These are phyloP conservation scores for Nebria salina DNA, from an alignment of 2,888 invertebrate genomes.

Conservation along the genomic window DNA sequence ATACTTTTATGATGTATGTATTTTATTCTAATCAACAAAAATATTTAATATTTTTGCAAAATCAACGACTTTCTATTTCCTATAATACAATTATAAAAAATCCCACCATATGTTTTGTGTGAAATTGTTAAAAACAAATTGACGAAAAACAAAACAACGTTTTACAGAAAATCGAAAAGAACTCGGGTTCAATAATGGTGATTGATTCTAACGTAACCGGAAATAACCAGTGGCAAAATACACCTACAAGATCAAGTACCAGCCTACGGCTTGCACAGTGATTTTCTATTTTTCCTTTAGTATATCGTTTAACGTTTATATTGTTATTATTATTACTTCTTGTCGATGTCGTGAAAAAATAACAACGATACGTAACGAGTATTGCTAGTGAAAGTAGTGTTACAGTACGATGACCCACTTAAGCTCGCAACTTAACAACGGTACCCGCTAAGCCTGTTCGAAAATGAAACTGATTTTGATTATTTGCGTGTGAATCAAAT, in stretches of 20 bases:
- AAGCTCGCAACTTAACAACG: background rate
- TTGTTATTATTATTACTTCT: background rate
- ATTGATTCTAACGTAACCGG: background rate
- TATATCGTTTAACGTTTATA: background rate
- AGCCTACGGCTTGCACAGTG: background rate
- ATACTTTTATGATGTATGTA: too few species aligned
- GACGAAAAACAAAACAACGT: background rate
- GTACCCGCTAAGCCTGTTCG: background rate
- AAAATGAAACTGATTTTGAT: conserved; percentile 1
- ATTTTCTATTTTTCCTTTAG: background rate
- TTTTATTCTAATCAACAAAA: background rate
- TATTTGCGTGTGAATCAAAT: background rate
- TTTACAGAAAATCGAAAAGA: background rate
- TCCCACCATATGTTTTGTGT: background rate
- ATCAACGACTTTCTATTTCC: background rate
- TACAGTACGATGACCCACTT: conserved; percentile 1
- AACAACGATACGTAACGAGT: background rate
- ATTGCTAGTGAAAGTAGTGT: background rate
- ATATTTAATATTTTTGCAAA: background rate
- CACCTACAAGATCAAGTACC: conserved; percentile 1
- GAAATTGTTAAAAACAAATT: background rate
- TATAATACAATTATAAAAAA: background rate
- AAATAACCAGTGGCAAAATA: background rate
- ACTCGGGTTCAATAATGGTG: background rate
- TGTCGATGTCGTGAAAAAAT: background rate